These are phyloP conservation scores for Dasypolia templi DNA, from an alignment of 2,888 invertebrate species.

Conservation along the genomic window DNA sequence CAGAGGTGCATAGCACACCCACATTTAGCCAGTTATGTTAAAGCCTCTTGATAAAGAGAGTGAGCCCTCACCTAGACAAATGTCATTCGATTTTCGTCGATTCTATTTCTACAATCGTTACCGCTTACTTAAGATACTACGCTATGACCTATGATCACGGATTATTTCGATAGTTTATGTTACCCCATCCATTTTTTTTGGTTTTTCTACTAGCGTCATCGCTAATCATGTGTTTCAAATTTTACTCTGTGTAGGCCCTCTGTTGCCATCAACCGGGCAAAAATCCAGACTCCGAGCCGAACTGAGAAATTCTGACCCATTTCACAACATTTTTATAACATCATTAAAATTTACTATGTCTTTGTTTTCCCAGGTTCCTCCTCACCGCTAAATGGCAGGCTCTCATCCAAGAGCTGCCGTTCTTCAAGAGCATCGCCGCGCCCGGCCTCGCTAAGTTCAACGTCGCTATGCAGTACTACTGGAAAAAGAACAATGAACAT, in stretches of 20 bases:
- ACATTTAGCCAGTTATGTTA: not conserved
- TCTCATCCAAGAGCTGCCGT: constrained; percentile 25
- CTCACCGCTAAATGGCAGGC: constrained; percentile 41
- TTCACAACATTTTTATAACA: not conserved
- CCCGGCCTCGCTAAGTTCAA: constrained; percentile 44
- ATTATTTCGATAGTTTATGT: too few relatives aligned
- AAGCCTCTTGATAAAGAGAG: not conserved
- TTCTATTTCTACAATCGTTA: too few relatives aligned
- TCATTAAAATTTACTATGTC: not conserved
- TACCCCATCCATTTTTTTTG: too few relatives aligned
- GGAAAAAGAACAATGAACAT: constrained; percentile 41
- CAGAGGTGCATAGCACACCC: not conserved
- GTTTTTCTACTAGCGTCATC: too few relatives aligned
- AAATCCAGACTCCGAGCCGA: not conserved
- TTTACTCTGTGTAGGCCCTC: too few relatives aligned
- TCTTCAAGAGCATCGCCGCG: constrained; percentile 32
- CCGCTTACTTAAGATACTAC: too few relatives aligned
- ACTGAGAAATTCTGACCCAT: not conserved
- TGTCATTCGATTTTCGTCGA: too few relatives aligned
- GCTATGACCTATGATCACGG: too few relatives aligned
- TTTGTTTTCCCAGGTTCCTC: constrained; percentile 35
- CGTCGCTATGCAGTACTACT: constrained; percentile 30
- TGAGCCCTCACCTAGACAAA: too few relatives aligned
- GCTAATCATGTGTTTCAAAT: too few relatives aligned
- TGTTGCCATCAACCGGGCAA: not conserved